Evolutionary conservation across 2,797 vertebrate genomes (phyloP).

Genomic region (Squalus acanthias): DNA sequence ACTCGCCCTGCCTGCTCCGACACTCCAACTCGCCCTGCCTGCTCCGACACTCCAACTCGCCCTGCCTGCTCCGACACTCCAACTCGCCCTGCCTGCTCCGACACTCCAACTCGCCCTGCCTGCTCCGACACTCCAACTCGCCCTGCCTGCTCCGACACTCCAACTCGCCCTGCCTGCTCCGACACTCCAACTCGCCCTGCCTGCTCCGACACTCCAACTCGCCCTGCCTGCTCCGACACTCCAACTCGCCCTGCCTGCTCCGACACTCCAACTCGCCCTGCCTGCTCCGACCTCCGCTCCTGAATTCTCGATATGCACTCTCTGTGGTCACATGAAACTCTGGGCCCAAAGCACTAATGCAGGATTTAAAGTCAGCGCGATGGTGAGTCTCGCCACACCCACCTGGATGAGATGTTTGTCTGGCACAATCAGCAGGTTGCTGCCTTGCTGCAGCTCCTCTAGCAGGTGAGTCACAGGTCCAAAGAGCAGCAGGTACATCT

Average conservation of each 20-base stretch:
- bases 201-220: background rate
- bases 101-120: no score
- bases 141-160: no score
- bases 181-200: background rate
- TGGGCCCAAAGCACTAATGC: background rate
- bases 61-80: no score
- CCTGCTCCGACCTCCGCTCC: background rate
- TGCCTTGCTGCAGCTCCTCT: background rate
- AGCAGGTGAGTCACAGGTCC: background rate
- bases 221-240: no score
- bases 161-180: no score
- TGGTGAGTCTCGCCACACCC: background rate
- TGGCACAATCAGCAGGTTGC: constrained; percentile 11
- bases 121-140: no score
- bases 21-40: no score
- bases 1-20: no score
- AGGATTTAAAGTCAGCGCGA: background rate
- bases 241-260: no score
- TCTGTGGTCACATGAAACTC: background rate
- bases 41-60: no score
- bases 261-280: background rate
- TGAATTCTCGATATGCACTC: background rate
- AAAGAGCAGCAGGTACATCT: constrained; percentile 18
- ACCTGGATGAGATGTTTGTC: constrained; percentile 32
- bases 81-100: no score